Percentiles rank a stretch among this genome's conserved stretches.
phyloP scores from a whole-genome alignment of 2,113 vertebrate species.

The Chauna torquata region DNA sequence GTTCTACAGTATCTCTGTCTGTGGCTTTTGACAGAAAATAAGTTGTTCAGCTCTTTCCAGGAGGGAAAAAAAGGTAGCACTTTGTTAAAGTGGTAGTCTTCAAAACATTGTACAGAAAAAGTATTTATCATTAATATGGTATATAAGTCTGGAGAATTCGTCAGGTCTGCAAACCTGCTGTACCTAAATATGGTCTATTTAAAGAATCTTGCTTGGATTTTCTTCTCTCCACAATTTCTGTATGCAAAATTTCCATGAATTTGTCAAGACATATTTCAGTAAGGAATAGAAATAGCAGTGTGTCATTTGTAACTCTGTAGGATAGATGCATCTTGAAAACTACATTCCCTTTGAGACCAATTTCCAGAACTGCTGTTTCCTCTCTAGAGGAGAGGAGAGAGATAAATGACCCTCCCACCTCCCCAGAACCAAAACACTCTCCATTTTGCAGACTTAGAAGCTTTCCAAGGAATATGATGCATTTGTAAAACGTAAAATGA shows the following conservation, averaged over 20 bases:
- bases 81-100: not conserved
- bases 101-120: not conserved
- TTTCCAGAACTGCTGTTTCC: not conserved
- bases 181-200: not conserved
- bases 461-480: not conserved
- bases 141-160: not conserved
- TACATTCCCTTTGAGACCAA: not conserved
- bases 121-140: not conserved
- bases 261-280: not conserved
- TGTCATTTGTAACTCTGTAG: not conserved
- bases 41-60: not conserved
- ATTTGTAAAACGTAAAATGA: not conserved
- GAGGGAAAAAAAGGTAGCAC: not conserved
- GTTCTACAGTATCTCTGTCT: not conserved
- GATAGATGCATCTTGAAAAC: not conserved
- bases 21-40: not conserved
- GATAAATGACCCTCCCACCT: not conserved
- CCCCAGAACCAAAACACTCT: not conserved
- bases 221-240: not conserved
- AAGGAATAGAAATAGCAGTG: not conserved
- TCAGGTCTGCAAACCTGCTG: not conserved
- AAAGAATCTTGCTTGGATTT: not conserved
- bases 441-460: not conserved
- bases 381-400: not conserved
- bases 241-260: not conserved